Conservation (phyloP, 2,888 invertebrate genomes). For the Heteromyza rotundicornis region DNA sequence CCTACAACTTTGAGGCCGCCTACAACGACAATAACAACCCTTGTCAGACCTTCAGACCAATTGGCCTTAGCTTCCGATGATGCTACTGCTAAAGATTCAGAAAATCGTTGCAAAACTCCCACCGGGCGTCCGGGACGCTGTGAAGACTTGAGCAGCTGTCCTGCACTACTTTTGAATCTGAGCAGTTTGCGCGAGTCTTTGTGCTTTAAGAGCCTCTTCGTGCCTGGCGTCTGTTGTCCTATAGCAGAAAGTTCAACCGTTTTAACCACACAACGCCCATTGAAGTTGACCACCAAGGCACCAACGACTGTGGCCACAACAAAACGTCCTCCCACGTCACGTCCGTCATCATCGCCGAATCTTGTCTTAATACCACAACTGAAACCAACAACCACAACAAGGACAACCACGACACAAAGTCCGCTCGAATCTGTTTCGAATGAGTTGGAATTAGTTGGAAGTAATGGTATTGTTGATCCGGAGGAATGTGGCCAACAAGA, state of each 20-base stretch:
- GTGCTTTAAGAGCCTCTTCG: conserved; percentile 89
- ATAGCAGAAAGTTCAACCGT: conserved; percentile 50
- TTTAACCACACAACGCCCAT: conserved; percentile 55
- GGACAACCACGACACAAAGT: conserved; percentile 64
- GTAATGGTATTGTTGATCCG: conserved; percentile 56
- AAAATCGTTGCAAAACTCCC: conserved; percentile 79
- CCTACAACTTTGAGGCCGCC: conserved; percentile 54
- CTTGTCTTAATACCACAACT: conserved; percentile 58
- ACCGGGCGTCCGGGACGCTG: conserved; percentile 81
- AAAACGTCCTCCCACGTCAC: conserved; percentile 50
- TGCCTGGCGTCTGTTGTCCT: conserved; percentile 92
- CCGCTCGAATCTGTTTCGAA: conserved; percentile 42
- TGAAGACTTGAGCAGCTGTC: conserved; percentile 87
- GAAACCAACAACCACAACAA: conserved; percentile 64
- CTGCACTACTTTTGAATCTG: conserved; percentile 81
- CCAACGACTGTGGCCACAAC: conserved; percentile 51
- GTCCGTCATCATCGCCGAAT: conserved; percentile 42
- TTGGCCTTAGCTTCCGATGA: conserved; percentile 62
- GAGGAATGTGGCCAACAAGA: conserved; percentile 82
- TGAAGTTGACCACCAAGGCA: conserved; percentile 51
- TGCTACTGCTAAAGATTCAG: conserved; percentile 65
- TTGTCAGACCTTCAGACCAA: conserved; percentile 37
- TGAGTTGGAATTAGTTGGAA: conserved; percentile 43
- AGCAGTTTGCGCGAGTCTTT: conserved; percentile 83
- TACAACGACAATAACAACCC: conserved; percentile 20